phyloP scores from a whole-genome alignment of 2,797 vertebrate species.

The Sciaenops ocellatus region DNA sequence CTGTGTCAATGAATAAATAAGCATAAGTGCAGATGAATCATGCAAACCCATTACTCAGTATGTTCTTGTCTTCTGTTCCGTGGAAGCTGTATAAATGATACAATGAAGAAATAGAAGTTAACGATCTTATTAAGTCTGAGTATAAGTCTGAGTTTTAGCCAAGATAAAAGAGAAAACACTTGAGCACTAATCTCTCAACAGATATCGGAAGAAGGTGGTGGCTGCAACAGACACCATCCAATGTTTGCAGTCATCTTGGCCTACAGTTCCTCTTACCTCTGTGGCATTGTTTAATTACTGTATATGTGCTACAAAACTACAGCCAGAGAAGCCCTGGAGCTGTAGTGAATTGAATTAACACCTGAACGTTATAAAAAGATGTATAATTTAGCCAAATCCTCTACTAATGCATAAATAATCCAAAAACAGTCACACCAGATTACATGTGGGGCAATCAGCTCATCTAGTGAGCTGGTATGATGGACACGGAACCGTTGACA shows the following conservation, averaged over 20 bases:
- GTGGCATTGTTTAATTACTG: neutral
- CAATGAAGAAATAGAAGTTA: neutral
- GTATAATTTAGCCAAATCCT: neutral
- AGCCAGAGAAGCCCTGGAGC: neutral
- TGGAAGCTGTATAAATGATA: slow-evolving; percentile 4
- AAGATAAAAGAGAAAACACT: slow-evolving; percentile 6
- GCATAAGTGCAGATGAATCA: slow-evolving; percentile 49
- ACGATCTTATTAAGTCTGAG: neutral
- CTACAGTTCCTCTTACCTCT: neutral
- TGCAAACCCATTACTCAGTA: slow-evolving; percentile 13
- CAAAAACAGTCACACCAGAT: neutral
- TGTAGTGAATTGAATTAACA: neutral
- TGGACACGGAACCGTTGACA: neutral
- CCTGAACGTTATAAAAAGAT: neutral
- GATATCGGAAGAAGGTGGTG: neutral
- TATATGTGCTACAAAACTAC: neutral
- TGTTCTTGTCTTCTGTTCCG: slow-evolving; percentile 14
- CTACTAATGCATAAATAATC: neutral
- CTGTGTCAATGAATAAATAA: slow-evolving; percentile 53
- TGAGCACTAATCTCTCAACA: slow-evolving; percentile 11
- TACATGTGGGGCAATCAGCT: neutral
- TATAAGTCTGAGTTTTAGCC: neutral
- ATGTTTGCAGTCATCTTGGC: neutral
- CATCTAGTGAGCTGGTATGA: neutral
- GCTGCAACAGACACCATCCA: neutral